Percentiles rank a stretch among this genome's conserved stretches.
Conservation (phyloP, 2,113 vertebrate species). For the Strigops habroptila region DNA sequence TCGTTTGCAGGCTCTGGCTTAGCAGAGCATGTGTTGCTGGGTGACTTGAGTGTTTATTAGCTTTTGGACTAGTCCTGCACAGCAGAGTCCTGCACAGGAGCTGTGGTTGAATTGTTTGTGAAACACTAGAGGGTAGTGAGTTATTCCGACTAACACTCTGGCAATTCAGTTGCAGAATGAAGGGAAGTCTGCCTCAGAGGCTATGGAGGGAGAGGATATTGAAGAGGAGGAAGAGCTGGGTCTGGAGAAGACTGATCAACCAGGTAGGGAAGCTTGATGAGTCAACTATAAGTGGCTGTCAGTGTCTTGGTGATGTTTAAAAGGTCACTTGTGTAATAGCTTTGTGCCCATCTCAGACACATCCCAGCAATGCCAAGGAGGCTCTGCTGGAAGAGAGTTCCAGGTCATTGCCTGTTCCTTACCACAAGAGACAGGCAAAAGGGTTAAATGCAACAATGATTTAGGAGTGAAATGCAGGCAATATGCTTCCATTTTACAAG, state of each 20-base stretch:
- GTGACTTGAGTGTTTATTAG: background rate
- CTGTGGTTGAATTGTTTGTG: background rate
- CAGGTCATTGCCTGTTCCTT: background rate
- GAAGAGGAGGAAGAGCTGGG: slow-evolving; percentile 63
- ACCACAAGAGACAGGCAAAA: background rate
- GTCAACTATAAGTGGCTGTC: background rate
- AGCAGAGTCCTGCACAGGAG: background rate
- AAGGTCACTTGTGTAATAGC: background rate
- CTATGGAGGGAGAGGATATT: slow-evolving; percentile 67
- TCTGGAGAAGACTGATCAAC: slow-evolving; percentile 7
- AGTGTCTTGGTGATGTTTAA: background rate
- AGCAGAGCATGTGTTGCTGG: background rate
- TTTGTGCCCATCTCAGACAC: background rate
- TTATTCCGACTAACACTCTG: background rate
- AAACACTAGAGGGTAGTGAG: background rate
- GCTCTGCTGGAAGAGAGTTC: background rate
- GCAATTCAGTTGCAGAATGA: slow-evolving; percentile 69
- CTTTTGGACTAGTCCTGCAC: background rate
- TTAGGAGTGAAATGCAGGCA: background rate
- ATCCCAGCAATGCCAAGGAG: background rate
- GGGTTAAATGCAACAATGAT: background rate
- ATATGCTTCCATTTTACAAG: background rate
- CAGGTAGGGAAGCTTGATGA: slow-evolving; percentile 52
- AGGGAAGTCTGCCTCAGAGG: slow-evolving; percentile 57
- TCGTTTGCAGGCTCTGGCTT: background rate